phyloP scores from a whole-genome alignment of 2,113 vertebrate genomes.

The Pseudonaja textilis region DNA sequence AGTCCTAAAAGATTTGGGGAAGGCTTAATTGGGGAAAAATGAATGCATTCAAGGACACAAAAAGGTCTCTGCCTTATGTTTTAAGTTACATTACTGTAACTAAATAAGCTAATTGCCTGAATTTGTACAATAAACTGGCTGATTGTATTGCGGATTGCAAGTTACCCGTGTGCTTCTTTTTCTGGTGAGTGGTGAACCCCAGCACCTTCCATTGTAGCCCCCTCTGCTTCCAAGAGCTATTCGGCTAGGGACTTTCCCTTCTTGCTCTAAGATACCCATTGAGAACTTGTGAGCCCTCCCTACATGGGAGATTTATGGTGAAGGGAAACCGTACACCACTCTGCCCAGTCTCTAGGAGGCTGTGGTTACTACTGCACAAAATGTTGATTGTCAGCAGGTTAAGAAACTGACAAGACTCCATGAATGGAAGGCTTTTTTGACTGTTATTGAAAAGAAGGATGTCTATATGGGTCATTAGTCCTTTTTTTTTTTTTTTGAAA shows the following conservation, averaged over 20 bases:
- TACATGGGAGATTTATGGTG: no score
- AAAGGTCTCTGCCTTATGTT: not conserved
- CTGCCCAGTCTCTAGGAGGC: no score
- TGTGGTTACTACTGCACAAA: no score
- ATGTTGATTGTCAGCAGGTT: no score
- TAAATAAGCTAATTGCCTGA: not conserved
- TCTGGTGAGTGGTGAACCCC: constrained; percentile 98
- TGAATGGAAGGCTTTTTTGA: no score
- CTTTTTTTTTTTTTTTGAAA: no score
- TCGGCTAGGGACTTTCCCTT: constrained; percentile 93
- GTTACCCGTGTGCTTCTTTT: constrained; percentile 94
- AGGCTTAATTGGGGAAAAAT: not conserved
- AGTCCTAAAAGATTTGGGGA: not conserved
- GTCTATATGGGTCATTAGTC: no score
- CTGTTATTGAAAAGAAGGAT: no score
- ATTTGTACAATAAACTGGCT: not conserved
- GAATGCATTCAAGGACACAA: not conserved
- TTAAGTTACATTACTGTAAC: not conserved
- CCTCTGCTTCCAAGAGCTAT: constrained; percentile 90
- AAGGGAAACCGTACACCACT: no score
- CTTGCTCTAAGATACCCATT: constrained; percentile 78
- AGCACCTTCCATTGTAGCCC: constrained; percentile 92
- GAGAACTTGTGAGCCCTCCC: no score
- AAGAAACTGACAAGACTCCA: no score
- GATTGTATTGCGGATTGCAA: not conserved